A percentile compares a stretch with the other conserved stretches of the same genome.
These are phyloP conservation scores for Cepaea hortensis DNA, from an alignment of 2,888 invertebrate species.

Conservation along the genomic window DNA sequence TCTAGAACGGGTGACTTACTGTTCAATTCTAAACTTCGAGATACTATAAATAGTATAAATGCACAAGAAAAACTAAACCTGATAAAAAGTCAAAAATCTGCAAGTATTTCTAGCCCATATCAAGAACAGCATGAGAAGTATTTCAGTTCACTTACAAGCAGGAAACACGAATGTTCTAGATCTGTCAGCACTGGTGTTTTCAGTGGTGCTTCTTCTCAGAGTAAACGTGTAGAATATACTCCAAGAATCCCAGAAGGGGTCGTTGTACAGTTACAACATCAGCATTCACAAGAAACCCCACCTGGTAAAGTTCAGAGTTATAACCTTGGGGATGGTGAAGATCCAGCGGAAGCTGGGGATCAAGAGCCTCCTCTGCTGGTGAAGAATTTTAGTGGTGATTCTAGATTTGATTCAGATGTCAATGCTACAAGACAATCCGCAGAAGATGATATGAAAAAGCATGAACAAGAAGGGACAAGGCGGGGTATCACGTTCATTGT, in stretches of 20 bases:
- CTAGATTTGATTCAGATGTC: constrained; percentile 40
- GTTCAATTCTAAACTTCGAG: not conserved
- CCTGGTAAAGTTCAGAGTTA: constrained; percentile 32
- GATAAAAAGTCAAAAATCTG: no score
- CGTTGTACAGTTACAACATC: not conserved
- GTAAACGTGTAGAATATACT: no score
- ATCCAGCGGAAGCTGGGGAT: constrained; percentile 43
- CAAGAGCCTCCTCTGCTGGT: constrained; percentile 37
- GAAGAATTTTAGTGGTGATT: constrained; percentile 51
- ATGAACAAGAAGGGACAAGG: constrained; percentile 52
- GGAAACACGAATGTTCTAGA: no score
- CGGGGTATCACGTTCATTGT: constrained; percentile 86
- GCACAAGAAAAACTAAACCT: no score
- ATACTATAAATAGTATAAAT: not conserved
- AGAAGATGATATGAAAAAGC: constrained; percentile 46
- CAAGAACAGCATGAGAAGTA: no score
- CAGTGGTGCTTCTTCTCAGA: no score
- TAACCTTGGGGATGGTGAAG: constrained; percentile 41
- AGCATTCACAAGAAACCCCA: not conserved
- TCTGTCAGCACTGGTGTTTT: no score
- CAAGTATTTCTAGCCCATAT: no score
- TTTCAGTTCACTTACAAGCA: no score
- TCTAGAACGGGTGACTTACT: not conserved
- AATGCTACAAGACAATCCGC: not conserved
- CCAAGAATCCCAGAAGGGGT: not conserved